These are phyloP conservation scores for Poeciliopsis prolifica DNA, from an alignment of 2,113 vertebrate genomes.

Conservation along the genomic window DNA sequence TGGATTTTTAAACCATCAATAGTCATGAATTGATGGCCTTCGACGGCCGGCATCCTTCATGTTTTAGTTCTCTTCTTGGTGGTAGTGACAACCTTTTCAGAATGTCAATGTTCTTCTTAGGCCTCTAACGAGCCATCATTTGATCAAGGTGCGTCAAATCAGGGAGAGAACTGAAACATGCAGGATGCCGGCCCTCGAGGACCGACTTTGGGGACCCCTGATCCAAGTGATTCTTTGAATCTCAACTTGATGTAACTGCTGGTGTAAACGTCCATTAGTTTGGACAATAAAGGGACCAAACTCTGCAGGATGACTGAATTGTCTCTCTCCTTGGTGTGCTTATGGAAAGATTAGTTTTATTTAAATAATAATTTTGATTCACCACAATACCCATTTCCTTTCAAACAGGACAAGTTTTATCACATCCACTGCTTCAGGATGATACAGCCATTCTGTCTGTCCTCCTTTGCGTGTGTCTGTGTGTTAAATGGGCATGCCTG, in stretches of 20 bases:
- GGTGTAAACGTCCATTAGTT: neutral
- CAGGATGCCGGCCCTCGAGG: no score
- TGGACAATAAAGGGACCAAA: neutral
- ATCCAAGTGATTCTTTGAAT: conserved; percentile 8
- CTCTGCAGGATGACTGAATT: neutral
- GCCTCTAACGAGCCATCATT: no score
- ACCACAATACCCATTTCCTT: conserved; percentile 26
- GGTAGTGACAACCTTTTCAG: no score
- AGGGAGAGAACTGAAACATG: no score
- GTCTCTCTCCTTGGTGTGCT: neutral
- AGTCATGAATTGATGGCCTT: conserved; percentile 21
- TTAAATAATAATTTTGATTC: conserved; percentile 41
- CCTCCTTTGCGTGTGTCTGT: neutral
- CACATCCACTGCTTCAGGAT: conserved; percentile 23
- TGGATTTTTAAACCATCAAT: conserved; percentile 13
- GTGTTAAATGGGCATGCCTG: conserved; percentile 9
- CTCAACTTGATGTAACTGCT: conserved; percentile 4
- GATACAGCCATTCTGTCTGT: conserved; percentile 25
- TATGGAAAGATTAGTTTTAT: conserved; percentile 4
- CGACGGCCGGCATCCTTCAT: no score
- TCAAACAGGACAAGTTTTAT: conserved; percentile 23
- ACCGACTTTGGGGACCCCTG: no score
- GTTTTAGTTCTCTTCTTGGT: no score
- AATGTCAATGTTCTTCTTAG: no score
- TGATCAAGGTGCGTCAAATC: no score